These are phyloP conservation scores for Carapus acus DNA, from an alignment of 2,797 vertebrate genomes.

Conservation along the genomic window DNA sequence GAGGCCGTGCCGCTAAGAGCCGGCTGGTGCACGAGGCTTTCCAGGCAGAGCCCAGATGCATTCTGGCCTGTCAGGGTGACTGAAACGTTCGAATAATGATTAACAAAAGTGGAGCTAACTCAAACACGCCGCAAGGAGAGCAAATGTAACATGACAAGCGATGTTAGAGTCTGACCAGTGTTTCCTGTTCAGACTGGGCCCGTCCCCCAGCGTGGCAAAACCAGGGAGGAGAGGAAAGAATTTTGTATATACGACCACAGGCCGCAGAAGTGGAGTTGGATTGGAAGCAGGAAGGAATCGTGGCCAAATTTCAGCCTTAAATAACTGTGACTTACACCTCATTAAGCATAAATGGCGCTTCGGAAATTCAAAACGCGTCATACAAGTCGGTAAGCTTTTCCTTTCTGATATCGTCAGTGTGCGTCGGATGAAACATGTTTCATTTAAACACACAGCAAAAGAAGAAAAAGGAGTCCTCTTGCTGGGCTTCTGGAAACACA, in stretches of 20 bases:
- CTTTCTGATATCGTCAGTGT: background rate
- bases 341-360: too few species aligned
- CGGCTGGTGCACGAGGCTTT: slow-evolving; percentile 19
- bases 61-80: slow-evolving; percentile 5
- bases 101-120: slow-evolving; percentile 24
- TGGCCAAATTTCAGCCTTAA: slow-evolving; percentile 16
- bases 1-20: slow-evolving; percentile 17
- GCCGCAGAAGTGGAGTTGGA: slow-evolving; percentile 25
- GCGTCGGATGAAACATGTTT: background rate
- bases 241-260: slow-evolving; percentile 10
- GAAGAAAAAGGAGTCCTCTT: too few species aligned
- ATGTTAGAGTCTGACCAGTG: slow-evolving; percentile 12
- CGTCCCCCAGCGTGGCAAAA: slow-evolving; percentile 19
- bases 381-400: too few species aligned
- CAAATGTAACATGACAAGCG: slow-evolving; percentile 25
- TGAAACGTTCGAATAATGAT: slow-evolving; percentile 35
- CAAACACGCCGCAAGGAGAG: background rate
- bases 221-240: too few species aligned
- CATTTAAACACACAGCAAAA: too few species aligned
- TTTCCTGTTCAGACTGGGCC: slow-evolving; percentile 23
- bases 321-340: background rate
- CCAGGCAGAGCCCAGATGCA: slow-evolving; percentile 14
- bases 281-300: slow-evolving; percentile 29
- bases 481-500: too few species aligned
- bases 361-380: too few species aligned